These are phyloP conservation scores for Megastigmus dorsalis DNA, from an alignment of 2,888 invertebrate genomes.

Conservation along the genomic window DNA sequence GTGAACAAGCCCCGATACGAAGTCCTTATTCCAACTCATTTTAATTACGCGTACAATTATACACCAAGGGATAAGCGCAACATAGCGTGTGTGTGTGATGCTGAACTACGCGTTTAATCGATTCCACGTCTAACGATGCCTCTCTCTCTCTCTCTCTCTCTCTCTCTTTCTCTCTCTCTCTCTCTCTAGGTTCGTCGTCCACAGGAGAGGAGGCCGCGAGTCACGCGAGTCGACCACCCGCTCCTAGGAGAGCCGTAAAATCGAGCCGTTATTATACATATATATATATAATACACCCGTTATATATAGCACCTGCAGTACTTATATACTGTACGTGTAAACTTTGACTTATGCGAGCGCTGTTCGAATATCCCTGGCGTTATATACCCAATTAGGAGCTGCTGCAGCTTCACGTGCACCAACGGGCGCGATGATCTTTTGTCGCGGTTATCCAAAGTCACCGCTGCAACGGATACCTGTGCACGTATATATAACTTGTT, in stretches of 20 bases:
- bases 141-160: neutral
- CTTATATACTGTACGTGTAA: neutral
- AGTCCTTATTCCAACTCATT: neutral
- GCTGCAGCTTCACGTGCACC: no score
- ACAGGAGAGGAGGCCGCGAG: neutral
- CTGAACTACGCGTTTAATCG: neutral
- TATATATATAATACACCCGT: neutral
- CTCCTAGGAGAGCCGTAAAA: neutral
- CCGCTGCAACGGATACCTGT: no score
- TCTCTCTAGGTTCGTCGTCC: neutral
- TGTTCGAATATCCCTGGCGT: neutral
- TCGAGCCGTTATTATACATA: no score
- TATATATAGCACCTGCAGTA: neutral
- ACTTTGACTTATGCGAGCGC: neutral
- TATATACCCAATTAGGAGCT: neutral
- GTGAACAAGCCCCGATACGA: neutral
- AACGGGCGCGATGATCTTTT: neutral
- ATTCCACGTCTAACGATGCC: neutral
- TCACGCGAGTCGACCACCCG: neutral
- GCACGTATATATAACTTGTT: no score
- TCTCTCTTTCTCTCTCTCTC: neutral
- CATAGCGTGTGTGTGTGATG: no score
- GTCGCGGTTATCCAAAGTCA: no score
- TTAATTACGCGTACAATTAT: constrained; percentile 3
- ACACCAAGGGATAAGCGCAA: neutral